phyloP scores from a whole-genome alignment of 1,140 invertebrate species.

The Octopus bimaculoides region DNA sequence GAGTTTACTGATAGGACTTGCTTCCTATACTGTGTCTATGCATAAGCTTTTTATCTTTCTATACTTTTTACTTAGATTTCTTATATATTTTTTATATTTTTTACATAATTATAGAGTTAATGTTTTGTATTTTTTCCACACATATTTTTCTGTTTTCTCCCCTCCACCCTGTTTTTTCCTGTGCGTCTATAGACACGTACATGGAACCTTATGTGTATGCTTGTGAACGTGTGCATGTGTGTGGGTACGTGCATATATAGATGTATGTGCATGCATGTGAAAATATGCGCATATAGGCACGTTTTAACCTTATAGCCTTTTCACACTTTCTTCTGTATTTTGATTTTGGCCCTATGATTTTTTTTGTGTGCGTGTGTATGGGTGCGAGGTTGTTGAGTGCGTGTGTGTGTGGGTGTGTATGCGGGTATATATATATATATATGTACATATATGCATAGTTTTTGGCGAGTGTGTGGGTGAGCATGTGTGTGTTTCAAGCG shows the following conservation, averaged over 20 bases:
- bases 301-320: not conserved
- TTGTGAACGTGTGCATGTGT: not conserved
- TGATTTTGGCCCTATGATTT: not conserved
- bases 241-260: not conserved
- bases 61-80: no score
- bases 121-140: no score
- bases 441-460: not conserved
- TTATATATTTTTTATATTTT: no score
- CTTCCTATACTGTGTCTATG: no score
- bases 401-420: no score
- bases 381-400: not conserved
- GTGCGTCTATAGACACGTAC: no score
- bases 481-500: not conserved
- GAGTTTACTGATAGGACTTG: no score
- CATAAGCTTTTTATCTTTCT: no score
- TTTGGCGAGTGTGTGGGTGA: not conserved
- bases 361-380: not conserved
- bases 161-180: no score
- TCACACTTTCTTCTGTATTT: not conserved
- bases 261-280: not conserved
- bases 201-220: no score
- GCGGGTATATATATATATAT: not conserved
- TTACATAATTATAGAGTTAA: no score
- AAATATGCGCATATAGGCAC: not conserved
- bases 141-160: no score